Evolutionary conservation across 2,888 invertebrate genomes (phyloP).

Genomic region (Rotaria macrura): DNA sequence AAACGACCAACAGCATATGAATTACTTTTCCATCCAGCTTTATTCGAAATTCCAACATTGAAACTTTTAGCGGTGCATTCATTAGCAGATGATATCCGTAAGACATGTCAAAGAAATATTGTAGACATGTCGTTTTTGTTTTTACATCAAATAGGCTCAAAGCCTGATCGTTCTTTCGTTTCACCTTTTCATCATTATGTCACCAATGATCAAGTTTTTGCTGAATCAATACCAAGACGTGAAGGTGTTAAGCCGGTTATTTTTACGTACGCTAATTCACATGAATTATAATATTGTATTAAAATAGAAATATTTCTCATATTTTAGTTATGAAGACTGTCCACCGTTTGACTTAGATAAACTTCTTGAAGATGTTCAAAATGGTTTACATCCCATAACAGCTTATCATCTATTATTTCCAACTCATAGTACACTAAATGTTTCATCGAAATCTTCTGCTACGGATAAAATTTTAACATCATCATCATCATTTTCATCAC

Average conservation of each 20-base stretch:
- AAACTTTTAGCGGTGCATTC: conserved; percentile 64
- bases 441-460: background rate
- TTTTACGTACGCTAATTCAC: background rate
- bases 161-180: background rate
- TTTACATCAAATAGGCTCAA: background rate
- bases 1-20: conserved; percentile 81
- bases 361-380: conserved; percentile 34
- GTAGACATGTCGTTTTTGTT: background rate
- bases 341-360: conserved; percentile 32
- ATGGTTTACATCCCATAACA: conserved; percentile 29
- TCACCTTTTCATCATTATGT: background rate
- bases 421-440: background rate
- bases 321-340: conserved; percentile 13
- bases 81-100: conserved; percentile 66
- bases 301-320: background rate
- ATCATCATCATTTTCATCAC: background rate
- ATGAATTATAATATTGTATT: background rate
- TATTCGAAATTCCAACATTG: conserved; percentile 90
- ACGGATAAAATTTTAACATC: background rate
- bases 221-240: background rate
- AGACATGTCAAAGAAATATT: background rate
- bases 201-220: background rate
- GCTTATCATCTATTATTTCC: conserved; percentile 17
- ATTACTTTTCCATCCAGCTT: conserved; percentile 84
- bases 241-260: background rate